phyloP scores from a whole-genome alignment of 2,888 invertebrate genomes.

The Lapara coniferarum region DNA sequence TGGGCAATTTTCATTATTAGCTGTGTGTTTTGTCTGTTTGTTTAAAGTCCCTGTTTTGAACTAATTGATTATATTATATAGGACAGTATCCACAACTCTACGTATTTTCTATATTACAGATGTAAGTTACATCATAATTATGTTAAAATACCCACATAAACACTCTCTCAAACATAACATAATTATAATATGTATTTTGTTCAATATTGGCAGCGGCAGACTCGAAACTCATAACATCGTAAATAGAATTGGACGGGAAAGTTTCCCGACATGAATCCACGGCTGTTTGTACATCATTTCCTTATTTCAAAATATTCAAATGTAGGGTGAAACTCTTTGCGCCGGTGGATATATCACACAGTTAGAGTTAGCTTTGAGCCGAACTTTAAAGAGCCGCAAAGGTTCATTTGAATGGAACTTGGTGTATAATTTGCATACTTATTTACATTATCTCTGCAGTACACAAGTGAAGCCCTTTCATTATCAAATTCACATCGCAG shows the following conservation, averaged over 20 bases:
- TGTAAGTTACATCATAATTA: background rate
- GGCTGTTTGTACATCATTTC: conserved; percentile 67
- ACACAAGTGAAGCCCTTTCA: conserved; percentile 81
- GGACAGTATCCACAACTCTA: no score
- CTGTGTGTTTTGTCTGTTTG: no score
- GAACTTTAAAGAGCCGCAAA: conserved; percentile 78
- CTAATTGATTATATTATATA: no score
- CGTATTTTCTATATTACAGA: no score
- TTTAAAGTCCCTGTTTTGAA: no score
- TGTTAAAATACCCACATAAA: conserved; percentile 27
- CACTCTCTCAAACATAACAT: conserved; percentile 3
- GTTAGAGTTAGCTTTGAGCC: conserved; percentile 65
- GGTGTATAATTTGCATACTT: conserved; percentile 81
- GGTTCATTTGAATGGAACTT: conserved; percentile 81
- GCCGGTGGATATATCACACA: conserved; percentile 55
- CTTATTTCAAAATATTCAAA: conserved; percentile 68
- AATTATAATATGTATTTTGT: conserved; percentile 29
- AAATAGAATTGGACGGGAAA: conserved; percentile 62
- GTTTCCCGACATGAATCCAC: conserved; percentile 59
- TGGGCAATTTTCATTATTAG: no score
- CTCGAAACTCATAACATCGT: conserved; percentile 53
- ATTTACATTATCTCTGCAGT: conserved; percentile 83
- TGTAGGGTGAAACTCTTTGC: conserved; percentile 47
- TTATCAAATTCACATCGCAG: conserved; percentile 80
- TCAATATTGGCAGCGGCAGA: conserved; percentile 45